Evolutionary conservation across 2,888 invertebrate species (phyloP).

Genomic region (Nephrotoma flavescens): DNA sequence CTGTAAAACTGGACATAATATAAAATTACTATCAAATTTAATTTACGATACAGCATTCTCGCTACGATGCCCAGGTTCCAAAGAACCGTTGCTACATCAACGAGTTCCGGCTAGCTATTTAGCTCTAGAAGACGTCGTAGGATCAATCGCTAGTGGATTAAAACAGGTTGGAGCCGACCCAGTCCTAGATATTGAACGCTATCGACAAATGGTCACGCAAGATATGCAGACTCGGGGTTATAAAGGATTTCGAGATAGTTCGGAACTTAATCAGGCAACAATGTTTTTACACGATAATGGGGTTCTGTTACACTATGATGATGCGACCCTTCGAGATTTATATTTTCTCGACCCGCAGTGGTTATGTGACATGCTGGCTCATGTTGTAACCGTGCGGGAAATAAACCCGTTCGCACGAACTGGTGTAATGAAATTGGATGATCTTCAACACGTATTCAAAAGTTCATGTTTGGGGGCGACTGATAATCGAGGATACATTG

Average conservation of each 20-base stretch:
- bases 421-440: slow-evolving; percentile 88
- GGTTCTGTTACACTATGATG: slow-evolving; percentile 86
- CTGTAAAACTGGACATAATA: slow-evolving; percentile 73
- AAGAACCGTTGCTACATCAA: slow-evolving; percentile 81
- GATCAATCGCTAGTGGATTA: slow-evolving; percentile 63
- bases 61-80: slow-evolving; percentile 78
- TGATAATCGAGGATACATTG: slow-evolving; percentile 56
- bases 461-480: slow-evolving; percentile 63
- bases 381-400: slow-evolving; percentile 92
- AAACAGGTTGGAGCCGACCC: slow-evolving; percentile 57
- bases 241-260: slow-evolving; percentile 52
- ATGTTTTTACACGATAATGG: slow-evolving; percentile 96
- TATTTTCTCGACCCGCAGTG: slow-evolving; percentile 97
- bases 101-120: slow-evolving; percentile 92
- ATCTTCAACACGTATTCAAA: slow-evolving; percentile 83
- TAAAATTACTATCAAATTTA: slow-evolving; percentile 75
- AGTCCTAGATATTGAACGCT: slow-evolving; percentile 69
- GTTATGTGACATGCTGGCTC: slow-evolving; percentile 95
- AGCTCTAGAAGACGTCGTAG: slow-evolving; percentile 84
- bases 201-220: slow-evolving; percentile 33
- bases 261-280: slow-evolving; percentile 89
- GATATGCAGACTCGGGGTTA: slow-evolving; percentile 31
- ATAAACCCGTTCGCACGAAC: slow-evolving; percentile 89
- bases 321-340: slow-evolving; percentile 82
- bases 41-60: slow-evolving; percentile 90